These are phyloP conservation scores for Porites lutea DNA, from an alignment of 64 coral and sea anemone genomes.

Conservation along the genomic window DNA sequence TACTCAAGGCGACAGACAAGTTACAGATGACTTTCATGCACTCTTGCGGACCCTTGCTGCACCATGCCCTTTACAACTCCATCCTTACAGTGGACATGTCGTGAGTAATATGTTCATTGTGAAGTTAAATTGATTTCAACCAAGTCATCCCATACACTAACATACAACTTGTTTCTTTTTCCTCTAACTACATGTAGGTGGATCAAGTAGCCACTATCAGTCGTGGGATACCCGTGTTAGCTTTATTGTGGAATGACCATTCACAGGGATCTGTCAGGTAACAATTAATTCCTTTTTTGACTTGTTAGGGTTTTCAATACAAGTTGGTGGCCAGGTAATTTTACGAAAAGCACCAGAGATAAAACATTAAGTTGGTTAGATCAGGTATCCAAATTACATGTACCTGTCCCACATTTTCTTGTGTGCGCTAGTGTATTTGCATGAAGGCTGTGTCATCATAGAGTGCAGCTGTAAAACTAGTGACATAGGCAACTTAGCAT, in stretches of 20 bases:
- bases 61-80: background rate
- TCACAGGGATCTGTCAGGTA: constrained; percentile 5
- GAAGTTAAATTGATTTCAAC: background rate
- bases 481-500: too few species aligned
- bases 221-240: background rate
- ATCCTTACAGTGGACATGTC: background rate
- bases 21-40: background rate
- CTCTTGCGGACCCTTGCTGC: background rate
- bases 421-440: too few species aligned
- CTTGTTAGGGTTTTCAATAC: too few species aligned
- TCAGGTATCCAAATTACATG: too few species aligned
- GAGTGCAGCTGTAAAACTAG: too few species aligned
- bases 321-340: too few species aligned
- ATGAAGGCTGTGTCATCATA: too few species aligned
- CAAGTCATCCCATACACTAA: background rate
- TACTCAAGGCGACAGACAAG: too few species aligned
- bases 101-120: background rate
- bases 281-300: background rate
- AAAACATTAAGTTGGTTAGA: too few species aligned
- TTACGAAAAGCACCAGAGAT: too few species aligned
- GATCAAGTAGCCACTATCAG: background rate
- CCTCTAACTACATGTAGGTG: background rate
- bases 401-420: too few species aligned
- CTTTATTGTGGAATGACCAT: background rate
- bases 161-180: background rate